Base-by-base conservation (phyloP, 2,113 vertebrate species). In the Trogon surrucura region DNA sequence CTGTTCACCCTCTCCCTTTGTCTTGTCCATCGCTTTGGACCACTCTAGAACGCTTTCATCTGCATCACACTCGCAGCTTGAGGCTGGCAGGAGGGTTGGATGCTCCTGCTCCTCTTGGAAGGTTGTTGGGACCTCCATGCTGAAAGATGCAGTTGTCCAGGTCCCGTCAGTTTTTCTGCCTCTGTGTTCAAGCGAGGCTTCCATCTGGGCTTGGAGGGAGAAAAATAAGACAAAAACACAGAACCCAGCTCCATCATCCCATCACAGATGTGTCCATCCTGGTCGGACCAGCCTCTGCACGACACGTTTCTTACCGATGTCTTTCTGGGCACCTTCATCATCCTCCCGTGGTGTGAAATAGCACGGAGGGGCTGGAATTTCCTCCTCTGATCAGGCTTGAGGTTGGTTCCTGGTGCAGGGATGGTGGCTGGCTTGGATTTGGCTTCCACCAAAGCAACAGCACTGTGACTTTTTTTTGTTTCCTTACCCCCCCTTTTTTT, bases 381-480 rank as follows among this genome's bases (percentile, higher is more conserved):
- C 79, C 91, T 85, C 74, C 83, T 87, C 32, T 16, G n/a, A 64
- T n/a, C 23, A 7, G 44, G 30, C 25, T 25, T 4, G 7, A 27
- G 41, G 30, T 16, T 4, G 1, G 30, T 20, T 79, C 47, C 47
- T 17, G n/a, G 47, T 44, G 26, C 9, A 30, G 53, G 21, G 34
- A 26, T 0, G 10, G 12, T 0, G 0, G 13, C 26, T 34, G 38
- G 10, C 29, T 53, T 3, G 1, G 41, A 14, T n/a, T 32, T 66
- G 71, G 16, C n/a, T 32, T 45, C 48, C 58, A 29, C 53, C 11
- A 16, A n/a, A 66, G 34, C 22, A 60, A 11, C 7, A 16, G 36
- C 0, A 0, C 57, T 29, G n/a, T 0, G 11, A 64, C 44, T 36
- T 36, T 7, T 19, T 26, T 16, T 9, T 9, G 20, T 27, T 10